Conservation (phyloP, 2,797 vertebrate species). For the Spinibarbus caldwelli region DNA sequence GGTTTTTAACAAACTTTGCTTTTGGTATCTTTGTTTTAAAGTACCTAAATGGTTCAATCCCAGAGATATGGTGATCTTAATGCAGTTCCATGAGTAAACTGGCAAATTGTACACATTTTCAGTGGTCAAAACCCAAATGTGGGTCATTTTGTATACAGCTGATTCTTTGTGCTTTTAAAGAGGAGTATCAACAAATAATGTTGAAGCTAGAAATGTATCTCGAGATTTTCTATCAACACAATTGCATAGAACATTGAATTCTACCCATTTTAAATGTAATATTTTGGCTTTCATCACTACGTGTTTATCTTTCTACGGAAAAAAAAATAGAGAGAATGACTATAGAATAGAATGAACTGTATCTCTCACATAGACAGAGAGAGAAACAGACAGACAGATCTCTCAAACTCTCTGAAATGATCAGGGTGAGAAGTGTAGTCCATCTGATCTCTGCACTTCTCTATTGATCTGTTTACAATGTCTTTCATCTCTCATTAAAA, state of each 20-base stretch:
- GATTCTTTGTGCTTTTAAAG: no score
- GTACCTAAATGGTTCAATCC: no score
- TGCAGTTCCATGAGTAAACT: no score
- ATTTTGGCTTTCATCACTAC: background rate
- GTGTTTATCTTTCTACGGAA: background rate
- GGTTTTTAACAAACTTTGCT: no score
- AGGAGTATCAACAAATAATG: no score
- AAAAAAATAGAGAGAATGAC: background rate
- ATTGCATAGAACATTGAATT: background rate
- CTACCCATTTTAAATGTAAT: background rate
- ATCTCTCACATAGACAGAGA: background rate
- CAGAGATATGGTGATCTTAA: no score
- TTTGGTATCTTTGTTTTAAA: no score
- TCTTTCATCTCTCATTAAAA: conserved; percentile 24
- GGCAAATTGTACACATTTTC: no score
- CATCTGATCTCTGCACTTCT: conserved; percentile 45
- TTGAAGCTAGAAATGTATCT: no score
- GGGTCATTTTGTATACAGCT: no score
- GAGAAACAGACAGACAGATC: background rate
- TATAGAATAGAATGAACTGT: background rate
- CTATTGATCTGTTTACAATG: conserved; percentile 54
- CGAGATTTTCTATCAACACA: no score
- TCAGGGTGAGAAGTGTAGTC: conserved; percentile 46
- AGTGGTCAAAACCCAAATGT: no score
- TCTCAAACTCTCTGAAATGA: conserved; percentile 32